These are phyloP conservation scores for Drosophila mulleri DNA, from an alignment of 2,888 invertebrate species.

Conservation along the genomic window DNA sequence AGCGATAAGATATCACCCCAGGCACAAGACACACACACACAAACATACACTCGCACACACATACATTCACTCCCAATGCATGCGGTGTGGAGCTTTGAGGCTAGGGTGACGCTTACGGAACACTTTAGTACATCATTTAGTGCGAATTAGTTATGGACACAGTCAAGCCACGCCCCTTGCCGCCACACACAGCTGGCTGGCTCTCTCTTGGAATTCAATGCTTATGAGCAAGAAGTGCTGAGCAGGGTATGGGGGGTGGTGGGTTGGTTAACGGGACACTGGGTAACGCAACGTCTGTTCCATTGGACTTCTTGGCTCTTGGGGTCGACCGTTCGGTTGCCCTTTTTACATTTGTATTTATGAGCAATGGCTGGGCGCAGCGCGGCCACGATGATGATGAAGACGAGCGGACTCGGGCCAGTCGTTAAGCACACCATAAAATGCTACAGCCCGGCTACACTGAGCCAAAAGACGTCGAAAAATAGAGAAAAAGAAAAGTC, in stretches of 20 bases:
- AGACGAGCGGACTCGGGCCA: slow-evolving; percentile 13
- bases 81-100: slow-evolving; percentile 3
- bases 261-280: too few relatives aligned
- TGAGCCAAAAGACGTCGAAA: slow-evolving; percentile 15
- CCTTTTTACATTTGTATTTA: slow-evolving; percentile 74
- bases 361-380: slow-evolving; percentile 45
- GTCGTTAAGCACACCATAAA: slow-evolving; percentile 51
- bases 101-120: slow-evolving; percentile 39
- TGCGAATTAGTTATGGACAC: slow-evolving; percentile 78
- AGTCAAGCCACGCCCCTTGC: slow-evolving; percentile 18
- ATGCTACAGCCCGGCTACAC: slow-evolving; percentile 32
- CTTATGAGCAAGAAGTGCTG: slow-evolving; percentile 39
- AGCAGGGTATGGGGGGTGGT: too few relatives aligned
- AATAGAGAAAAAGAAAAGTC: too few relatives aligned
- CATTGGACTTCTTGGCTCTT: slow-evolving; percentile 23
- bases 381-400: background rate
- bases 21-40: slow-evolving; percentile 41
- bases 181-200: background rate
- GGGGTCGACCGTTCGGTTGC: slow-evolving; percentile 23
- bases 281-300: slow-evolving; percentile 13
- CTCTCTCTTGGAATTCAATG: slow-evolving; percentile 47
- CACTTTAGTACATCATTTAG: slow-evolving; percentile 80
- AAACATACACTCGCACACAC: slow-evolving; percentile 12
- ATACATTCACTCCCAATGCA: background rate
- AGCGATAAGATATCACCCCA: slow-evolving; percentile 75